Base-by-base conservation (phyloP, 1,140 invertebrate genomes). In the Hesperophylax magnus region DNA sequence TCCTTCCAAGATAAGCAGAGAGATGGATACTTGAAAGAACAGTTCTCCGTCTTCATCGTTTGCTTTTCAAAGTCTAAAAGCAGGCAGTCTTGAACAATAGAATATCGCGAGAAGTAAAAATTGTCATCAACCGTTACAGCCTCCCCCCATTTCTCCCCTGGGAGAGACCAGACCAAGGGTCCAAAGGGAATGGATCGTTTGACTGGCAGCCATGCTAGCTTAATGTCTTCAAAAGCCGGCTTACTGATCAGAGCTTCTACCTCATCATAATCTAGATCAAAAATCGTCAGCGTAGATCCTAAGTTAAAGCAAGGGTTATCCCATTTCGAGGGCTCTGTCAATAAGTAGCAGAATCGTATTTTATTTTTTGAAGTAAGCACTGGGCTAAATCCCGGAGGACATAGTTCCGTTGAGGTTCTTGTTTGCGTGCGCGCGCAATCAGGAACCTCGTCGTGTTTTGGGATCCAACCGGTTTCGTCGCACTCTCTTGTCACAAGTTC, bases 181-280 rank as follows among this genome's bases (percentile, higher is more conserved):
- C 80, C 84, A 17, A 67, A 85, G 17, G 76, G 77, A 39, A 82
- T 63, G 47, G 78, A 1, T 11, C 84, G 65, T 82, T 85, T 61
- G 61, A 76, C 74, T 18, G 86, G 87, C 18, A 88, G 53, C 87
- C 88, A 89, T 65, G 85, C 85, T 6, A 81, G 39, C 0, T 39
- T 80, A 18, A 85, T 84, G 18, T 85, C 84, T 27, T 34, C 78
- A 15, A 84, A 72, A 3, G 34, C 63, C 17, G 84, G 65, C 47
- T 81, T 79, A 20, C 81, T 76, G 14, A 81, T 54, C 24, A 80
- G 7, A 69, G 20, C n/a, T 63, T 54, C 11, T 18, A 82, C 4
- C 54, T 85, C 79, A 14, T 74, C 53, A n/a, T 6, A 15, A 4
- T 82, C 61, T 7, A 85, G 72, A 74, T 85, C 82, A 18, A 82